These are phyloP conservation scores for Antennarius maculatus DNA, from an alignment of 2,797 vertebrate genomes.

Conservation along the genomic window DNA sequence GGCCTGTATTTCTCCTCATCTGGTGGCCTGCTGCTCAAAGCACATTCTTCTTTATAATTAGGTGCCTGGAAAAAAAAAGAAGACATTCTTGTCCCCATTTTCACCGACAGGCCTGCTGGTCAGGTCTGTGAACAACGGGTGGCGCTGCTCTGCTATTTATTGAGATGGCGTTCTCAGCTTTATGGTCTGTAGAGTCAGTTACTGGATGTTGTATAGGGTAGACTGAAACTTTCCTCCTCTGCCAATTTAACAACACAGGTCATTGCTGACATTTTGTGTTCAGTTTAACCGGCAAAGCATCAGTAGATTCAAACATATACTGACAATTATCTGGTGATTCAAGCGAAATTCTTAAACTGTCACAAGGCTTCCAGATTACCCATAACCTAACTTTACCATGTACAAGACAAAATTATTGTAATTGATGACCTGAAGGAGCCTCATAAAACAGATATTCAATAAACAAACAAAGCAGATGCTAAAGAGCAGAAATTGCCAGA, in stretches of 20 bases:
- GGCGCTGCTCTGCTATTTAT: slow-evolving; percentile 68
- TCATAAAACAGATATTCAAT: not conserved
- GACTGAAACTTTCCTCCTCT: not conserved
- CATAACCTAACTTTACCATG: not conserved
- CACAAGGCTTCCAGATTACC: not conserved
- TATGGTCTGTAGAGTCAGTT: not conserved
- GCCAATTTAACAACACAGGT: slow-evolving; percentile 5
- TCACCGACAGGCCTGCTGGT: slow-evolving; percentile 39
- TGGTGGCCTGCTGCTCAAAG: slow-evolving; percentile 85
- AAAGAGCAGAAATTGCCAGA: slow-evolving; percentile 28
- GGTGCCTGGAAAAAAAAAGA: slow-evolving; percentile 82
- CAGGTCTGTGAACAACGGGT: slow-evolving; percentile 62
- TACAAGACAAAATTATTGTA: not conserved
- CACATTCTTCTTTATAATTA: slow-evolving; percentile 84
- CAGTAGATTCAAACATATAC: not conserved
- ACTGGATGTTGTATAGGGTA: not conserved
- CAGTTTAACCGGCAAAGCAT: not conserved
- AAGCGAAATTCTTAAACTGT: not conserved
- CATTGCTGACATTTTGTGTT: not conserved
- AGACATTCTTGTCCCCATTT: slow-evolving; percentile 61
- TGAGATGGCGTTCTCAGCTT: not conserved
- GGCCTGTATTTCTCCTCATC: slow-evolving; percentile 86
- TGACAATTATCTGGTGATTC: not conserved
- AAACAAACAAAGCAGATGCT: slow-evolving; percentile 24
- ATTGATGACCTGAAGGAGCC: not conserved